These are phyloP conservation scores for Pomatostomus ruficeps DNA, from an alignment of 2,113 vertebrate species.

Conservation along the genomic window DNA sequence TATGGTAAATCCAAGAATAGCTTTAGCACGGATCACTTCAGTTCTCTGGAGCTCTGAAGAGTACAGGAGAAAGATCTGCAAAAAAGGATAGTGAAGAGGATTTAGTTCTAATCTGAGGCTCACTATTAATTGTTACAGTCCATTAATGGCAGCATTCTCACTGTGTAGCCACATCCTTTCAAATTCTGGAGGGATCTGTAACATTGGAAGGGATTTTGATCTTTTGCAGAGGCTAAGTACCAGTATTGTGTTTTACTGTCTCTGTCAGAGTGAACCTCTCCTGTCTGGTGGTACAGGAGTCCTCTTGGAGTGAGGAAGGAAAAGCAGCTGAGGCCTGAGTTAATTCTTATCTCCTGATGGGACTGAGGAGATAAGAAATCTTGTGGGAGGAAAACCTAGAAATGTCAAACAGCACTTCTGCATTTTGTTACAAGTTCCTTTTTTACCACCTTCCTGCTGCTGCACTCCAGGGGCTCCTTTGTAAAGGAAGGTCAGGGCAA, in stretches of 20 bases:
- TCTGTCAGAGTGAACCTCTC: not conserved
- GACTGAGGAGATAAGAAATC: not conserved
- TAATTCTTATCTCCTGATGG: not conserved
- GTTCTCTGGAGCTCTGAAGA: not conserved
- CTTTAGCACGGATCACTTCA: not conserved
- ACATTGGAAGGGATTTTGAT: not conserved
- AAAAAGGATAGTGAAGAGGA: not conserved
- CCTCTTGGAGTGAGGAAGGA: fast-evolving
- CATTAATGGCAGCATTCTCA: not conserved
- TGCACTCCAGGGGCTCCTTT: not conserved
- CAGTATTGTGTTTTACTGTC: not conserved
- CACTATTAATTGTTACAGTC: not conserved
- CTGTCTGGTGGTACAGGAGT: not conserved
- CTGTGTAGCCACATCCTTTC: not conserved
- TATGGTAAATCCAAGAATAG: not conserved
- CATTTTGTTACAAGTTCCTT: not conserved
- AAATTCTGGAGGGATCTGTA: not conserved
- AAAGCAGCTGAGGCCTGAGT: not conserved
- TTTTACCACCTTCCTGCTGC: not conserved
- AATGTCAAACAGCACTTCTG: not conserved
- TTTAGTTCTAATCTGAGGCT: not conserved
- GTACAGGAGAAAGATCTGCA: not conserved
- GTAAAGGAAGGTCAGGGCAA: not conserved
- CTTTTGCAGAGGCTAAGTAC: not conserved
- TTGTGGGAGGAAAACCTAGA: not conserved